phyloP scores from a whole-genome alignment of 2,113 vertebrate species.

The Pampusana beccarii region DNA sequence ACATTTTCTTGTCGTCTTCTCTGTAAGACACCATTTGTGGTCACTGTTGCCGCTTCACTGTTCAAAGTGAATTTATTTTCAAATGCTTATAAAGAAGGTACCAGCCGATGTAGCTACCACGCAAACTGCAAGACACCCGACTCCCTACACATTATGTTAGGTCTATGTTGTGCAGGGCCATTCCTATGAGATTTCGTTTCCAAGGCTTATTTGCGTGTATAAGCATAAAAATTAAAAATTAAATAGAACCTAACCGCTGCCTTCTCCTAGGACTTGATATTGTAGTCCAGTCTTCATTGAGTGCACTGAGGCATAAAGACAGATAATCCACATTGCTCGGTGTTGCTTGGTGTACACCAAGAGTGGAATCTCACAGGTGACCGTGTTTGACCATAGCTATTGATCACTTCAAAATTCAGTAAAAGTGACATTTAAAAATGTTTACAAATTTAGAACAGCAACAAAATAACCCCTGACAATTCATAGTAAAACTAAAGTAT shows the following conservation, averaged over 20 bases:
- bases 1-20: not conserved
- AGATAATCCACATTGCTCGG: accelerated
- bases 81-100: not conserved
- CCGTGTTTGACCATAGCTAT: not conserved
- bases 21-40: not conserved
- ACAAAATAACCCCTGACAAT: not conserved
- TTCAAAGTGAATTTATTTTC: not conserved
- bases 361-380: not conserved
- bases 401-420: not conserved
- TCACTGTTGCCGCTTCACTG: not conserved
- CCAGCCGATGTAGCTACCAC: accelerated
- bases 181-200: not conserved
- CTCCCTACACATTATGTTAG: not conserved
- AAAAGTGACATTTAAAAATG: not conserved
- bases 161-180: not conserved
- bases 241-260: accelerated
- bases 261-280: not conserved
- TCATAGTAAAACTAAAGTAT: not conserved
- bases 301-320: not conserved
- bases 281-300: not conserved
- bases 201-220: not conserved
- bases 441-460: not conserved
- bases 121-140: not conserved
- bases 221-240: not conserved
- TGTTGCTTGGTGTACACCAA: not conserved